Evolutionary conservation across 1,140 invertebrate species (phyloP).

Genomic region (Eciton burchellii): DNA sequence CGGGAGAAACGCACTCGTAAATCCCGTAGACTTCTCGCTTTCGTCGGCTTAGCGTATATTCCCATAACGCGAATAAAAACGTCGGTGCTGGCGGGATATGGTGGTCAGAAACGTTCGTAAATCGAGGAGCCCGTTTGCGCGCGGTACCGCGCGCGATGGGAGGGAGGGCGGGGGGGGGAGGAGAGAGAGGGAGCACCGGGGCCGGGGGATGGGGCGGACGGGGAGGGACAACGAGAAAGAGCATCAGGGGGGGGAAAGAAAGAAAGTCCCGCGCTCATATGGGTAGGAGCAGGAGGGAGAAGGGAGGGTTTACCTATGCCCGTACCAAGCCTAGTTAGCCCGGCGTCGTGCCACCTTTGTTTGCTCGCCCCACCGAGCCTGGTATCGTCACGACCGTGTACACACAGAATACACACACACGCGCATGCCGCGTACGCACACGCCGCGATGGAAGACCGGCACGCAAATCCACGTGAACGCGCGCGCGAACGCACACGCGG

Average conservation of each 20-base stretch:
- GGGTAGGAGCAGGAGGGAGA: background rate
- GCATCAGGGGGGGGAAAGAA: constrained; percentile 37
- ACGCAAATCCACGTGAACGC: constrained; percentile 37
- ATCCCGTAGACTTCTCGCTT: constrained; percentile 64
- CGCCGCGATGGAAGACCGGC: background rate
- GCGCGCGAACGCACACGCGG: constrained; percentile 61
- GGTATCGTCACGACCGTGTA: constrained; percentile 66
- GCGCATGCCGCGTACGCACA: too few relatives aligned
- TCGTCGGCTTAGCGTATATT: constrained; percentile 64
- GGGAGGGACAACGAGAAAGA: constrained; percentile 2
- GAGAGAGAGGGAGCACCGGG: background rate
- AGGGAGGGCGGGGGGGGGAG: background rate
- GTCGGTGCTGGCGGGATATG: constrained; percentile 59
- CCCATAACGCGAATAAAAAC: constrained; percentile 67
- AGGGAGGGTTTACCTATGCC: constrained; percentile 47
- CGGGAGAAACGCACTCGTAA: constrained; percentile 54
- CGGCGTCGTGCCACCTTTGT: constrained; percentile 77
- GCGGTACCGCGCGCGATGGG: constrained; percentile 42
- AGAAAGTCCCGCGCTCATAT: constrained; percentile 48
- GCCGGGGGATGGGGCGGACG: background rate
- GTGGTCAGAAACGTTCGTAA: constrained; percentile 60
- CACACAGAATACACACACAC: constrained; percentile 54
- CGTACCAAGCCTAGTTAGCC: constrained; percentile 70
- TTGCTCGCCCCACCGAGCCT: constrained; percentile 72
- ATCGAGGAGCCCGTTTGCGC: constrained; percentile 58